Evolutionary conservation across 2,797 vertebrate genomes (phyloP), one percentile per base, ranked within the genome.

Genomic region (Intellagama lesueurii): DNA sequence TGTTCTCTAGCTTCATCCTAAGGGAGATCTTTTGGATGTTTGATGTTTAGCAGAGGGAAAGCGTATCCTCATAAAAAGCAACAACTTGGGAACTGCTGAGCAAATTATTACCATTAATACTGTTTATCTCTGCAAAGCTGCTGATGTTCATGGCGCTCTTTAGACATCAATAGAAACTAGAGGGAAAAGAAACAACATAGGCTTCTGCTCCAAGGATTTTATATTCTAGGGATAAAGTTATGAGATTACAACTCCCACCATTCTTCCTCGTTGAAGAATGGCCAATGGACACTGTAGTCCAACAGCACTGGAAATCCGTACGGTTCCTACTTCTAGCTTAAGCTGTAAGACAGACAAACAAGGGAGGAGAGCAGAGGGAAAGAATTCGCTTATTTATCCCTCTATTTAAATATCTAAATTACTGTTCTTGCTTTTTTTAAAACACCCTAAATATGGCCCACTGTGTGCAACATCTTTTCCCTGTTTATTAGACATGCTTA

Each of bases 31-130:
- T 56, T 16, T 9, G 11, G 16, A 30, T 16, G 11, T 14, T 22
- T 70, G 47, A 56, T 79, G 83, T 84, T 88, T 56, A 78, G 47
- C 40, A 40, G 68, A 78, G 66, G 66, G 83, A 47, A 69, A 56
- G 44, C 6, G 7, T 22, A 16, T 47, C 70, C 52, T 69, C 66
- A n/a, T 40, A n/a, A 73, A 75, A 52, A 28, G 30, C 3, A 3
- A 87, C 24, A 40, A 64, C 73, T 8, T 73, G 17, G 69, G 32
- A 81, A 87, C 52, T 44, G 12, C 47, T 70, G 35, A 70, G 32
- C 73, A 84, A 60, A 56, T 68, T 35, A 14, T 47, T 88, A 26
- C 8, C 75, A 83, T 70, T 70, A 56, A 49, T 83, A 56, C 17
- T 40, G 64, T 78, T 56, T 79, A 9, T 72, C 17, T 60, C 78